Base-by-base conservation (phyloP, 2,888 invertebrate species). In the Hirtodrosophila alboralis region DNA sequence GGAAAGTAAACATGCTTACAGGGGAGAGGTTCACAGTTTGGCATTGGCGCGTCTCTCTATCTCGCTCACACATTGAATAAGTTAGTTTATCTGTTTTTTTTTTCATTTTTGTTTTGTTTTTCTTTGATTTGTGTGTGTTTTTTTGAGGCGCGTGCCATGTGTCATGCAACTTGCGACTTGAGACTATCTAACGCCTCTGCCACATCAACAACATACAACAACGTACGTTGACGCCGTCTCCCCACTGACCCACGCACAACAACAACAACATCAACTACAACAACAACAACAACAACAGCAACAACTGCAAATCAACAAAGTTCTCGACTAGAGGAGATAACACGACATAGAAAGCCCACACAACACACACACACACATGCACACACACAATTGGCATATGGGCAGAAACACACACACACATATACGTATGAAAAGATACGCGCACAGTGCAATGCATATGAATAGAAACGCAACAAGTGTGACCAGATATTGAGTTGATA, bases 151-250 rank as follows among this genome's bases (percentile, higher is more conserved):
- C 81, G 87, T 81, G 81, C 81, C 81, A 86, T 87, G 87, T 87
- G 81, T 81, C 81, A 86, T 84, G 80, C 76, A 68, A 63, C 59
- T 66, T 57, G 77, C 77, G 75, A 78, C 73, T 76, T 84, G 78
- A 60, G 78, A 84, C 79, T 86, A 86, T 79, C 79, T 75, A 86
- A 83, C 80, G 80, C 87, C 80, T 81, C 86, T 85, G 80, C 87
- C 86, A 69, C 78, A 78, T 86, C 78, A 78, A 64, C 74, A 77
- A 45, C 65, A 70, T 53, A 58, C 73, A 64, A 51, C 61, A 41
- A 31, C 72, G 53, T 31, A 23, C 51, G 62, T 51, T 49, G 67
- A 53, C 57, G 58, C 41, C 66, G 81, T 84, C 80, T 78, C 62
- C 80, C 67, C 71, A 70, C 45, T 79, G 79, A 79, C 79, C 79